A percentile compares a stretch with the other conserved stretches of the same genome.
Conservation (phyloP, 2,113 vertebrate genomes). For the Dasyprocta punctata region DNA sequence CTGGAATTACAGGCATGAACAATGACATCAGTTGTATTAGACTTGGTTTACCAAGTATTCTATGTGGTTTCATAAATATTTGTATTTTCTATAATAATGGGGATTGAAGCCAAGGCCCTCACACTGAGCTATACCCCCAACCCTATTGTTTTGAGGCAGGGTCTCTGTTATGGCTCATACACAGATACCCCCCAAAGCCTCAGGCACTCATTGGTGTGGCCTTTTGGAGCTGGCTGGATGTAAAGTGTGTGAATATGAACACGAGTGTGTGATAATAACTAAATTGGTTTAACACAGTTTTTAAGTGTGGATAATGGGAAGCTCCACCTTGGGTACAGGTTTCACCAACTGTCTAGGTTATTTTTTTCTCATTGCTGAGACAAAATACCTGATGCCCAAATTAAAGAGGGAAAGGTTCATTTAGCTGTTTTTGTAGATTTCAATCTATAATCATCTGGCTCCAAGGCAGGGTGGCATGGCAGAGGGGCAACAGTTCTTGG, state of each 20-base stretch:
- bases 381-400: neutral
- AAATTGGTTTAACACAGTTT: neutral
- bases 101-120: neutral
- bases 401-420: neutral
- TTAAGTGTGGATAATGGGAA: neutral
- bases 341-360: neutral
- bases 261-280: neutral
- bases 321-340: neutral
- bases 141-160: neutral
- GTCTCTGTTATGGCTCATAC: neutral
- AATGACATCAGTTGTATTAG: neutral
- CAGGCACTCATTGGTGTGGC: neutral
- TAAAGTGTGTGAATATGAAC: neutral
- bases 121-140: neutral
- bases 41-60: neutral
- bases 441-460: neutral
- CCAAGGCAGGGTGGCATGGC: neutral
- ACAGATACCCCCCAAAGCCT: neutral
- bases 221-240: neutral
- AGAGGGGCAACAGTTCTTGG: neutral
- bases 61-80: neutral
- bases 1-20: neutral
- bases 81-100: neutral
- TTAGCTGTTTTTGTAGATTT: neutral
- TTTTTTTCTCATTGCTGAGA: neutral